These are phyloP conservation scores for Thecocarcelia acutangulata DNA, from an alignment of 2,888 invertebrate species.

Conservation along the genomic window DNA sequence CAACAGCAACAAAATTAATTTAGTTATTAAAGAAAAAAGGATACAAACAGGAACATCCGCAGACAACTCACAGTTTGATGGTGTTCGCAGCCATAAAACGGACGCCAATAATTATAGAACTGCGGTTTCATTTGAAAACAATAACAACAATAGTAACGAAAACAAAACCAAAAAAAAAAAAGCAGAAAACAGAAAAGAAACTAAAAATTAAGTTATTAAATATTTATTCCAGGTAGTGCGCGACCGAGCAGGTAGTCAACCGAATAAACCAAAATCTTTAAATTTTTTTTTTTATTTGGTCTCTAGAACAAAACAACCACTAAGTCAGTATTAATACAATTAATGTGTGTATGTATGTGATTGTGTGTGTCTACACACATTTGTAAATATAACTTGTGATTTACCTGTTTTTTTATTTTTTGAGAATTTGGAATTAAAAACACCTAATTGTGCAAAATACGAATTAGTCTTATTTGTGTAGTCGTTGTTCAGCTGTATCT, in stretches of 20 bases:
- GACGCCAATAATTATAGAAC: slow-evolving; percentile 67
- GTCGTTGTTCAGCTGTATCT: slow-evolving; percentile 36
- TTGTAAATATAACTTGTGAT: slow-evolving; percentile 45
- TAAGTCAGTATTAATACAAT: background rate
- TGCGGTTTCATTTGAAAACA: slow-evolving; percentile 57
- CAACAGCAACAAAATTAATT: slow-evolving; percentile 18
- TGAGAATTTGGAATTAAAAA: slow-evolving; percentile 1
- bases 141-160: slow-evolving; percentile 24
- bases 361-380: background rate
- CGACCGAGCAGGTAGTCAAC: slow-evolving; percentile 16
- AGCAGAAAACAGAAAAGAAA: slow-evolving; percentile 6
- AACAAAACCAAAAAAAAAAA: slow-evolving; percentile 18
- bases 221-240: slow-evolving; percentile 9
- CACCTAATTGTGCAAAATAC: slow-evolving; percentile 55
- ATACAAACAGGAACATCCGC: slow-evolving; percentile 37
- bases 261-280: slow-evolving; percentile 15
- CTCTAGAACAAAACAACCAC: slow-evolving; percentile 27
- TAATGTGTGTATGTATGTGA: background rate
- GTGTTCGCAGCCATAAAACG: slow-evolving; percentile 53
- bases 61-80: slow-evolving; percentile 34
- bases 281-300: slow-evolving; percentile 1
- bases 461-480: slow-evolving; percentile 15
- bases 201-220: slow-evolving; percentile 53
- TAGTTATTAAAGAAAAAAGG: slow-evolving; percentile 63
- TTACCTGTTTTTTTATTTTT: background rate